Base-by-base conservation (phyloP, 2,888 invertebrate genomes). In the Lydus trimaculatus region DNA sequence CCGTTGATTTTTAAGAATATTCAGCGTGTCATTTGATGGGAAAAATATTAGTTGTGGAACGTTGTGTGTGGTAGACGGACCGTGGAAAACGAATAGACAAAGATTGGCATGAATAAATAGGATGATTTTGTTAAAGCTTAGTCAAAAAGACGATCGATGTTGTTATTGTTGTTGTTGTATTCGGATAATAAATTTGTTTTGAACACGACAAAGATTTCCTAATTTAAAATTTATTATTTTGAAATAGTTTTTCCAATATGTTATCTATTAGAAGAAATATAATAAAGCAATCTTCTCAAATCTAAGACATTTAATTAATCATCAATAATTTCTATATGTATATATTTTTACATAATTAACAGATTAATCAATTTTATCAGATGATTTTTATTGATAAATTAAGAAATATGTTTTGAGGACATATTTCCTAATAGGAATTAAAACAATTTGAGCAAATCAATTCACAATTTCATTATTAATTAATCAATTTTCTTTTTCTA, bases 361-460 rank as follows among this genome's bases (percentile, higher is more conserved):
- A 43, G n/a, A 43, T n/a, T 43, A 43, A 43, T 43, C 43, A 17
- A 15, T 39, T 33, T 39, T n/a, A 15, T 39, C 6, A 39, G 15
- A 5, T n/a, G 39, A n/a, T 39, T 39, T 39, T 39, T 13, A n/a
- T n/a, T n/a, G n/a, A n/a, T n/a, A n/a, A n/a, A n/a, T n/a, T 11
- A 4, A 56, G 15, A 56, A 25, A 25, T 25, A 15, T 56, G 56
- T 56, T 56, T 56, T 13, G 23, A 56, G 56, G 56, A 20, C 56
- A 13, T 15, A 56, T 25, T 52, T 52, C 11, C 23, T 9, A 20
- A 52, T 52, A 11, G 23, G 7, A 52, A 52, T 52, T 8, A 13
- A 52, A 25, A 56, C 56, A 56, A 56, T 56, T 56, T 56, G 56
- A 56, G 56, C 56, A 56, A 56, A 25, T 48, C 9, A 48, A 25